Evolutionary conservation across 2,797 vertebrate species (phyloP), one percentile per base, ranked within the genome.

Genomic region (Hemibagrus guttatus): DNA sequence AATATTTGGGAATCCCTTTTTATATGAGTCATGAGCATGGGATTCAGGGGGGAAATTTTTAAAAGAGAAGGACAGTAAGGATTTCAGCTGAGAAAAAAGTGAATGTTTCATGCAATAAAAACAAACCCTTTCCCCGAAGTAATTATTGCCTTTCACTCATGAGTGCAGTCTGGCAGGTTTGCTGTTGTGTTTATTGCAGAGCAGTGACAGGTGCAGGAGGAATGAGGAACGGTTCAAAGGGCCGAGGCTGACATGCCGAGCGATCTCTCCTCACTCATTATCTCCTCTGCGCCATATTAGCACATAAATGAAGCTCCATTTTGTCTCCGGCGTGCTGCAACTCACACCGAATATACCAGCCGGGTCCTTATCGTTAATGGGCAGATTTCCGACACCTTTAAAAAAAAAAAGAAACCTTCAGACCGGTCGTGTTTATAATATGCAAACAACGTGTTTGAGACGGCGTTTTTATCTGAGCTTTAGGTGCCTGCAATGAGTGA

Each of bases 281-380:
- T 96, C 95, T 94, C 92, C 91, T 90, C 84, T 81, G 93, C 91
- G 91, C 92, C 93, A 95, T 95, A 96, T 96, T 96, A 96, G 95
- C 95, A 96, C 95, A 95, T 95, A 96, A 96, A 96, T 96, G 95
- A 96, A 95, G 94, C 94, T 93, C 94, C 93, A 94, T 94, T 95
- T 93, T 95, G 95, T 94, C 94, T 95, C 94, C 92, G 86, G 92
- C 91, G 91, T 93, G 93, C 93, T 91, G 93, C 91, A 93, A 94
- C 93, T 92, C 92, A 92, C 93, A 92, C 91, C 89, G 93, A 94
- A 94, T 94, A 96, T 95, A 95, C 94, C 94, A 93, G 91, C 94
- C 93, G 93, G 93, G 91, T 89, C 89, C 93, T 96, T 96, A 96
- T 96, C 95, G 26, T 95, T 95, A 93, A 91, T 93, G 93, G 94